A percentile compares a stretch with the other conserved stretches of the same genome.
These are phyloP conservation scores for Anoncus sp. DNA, from an alignment of 2,888 invertebrate genomes.

Conservation along the genomic window DNA sequence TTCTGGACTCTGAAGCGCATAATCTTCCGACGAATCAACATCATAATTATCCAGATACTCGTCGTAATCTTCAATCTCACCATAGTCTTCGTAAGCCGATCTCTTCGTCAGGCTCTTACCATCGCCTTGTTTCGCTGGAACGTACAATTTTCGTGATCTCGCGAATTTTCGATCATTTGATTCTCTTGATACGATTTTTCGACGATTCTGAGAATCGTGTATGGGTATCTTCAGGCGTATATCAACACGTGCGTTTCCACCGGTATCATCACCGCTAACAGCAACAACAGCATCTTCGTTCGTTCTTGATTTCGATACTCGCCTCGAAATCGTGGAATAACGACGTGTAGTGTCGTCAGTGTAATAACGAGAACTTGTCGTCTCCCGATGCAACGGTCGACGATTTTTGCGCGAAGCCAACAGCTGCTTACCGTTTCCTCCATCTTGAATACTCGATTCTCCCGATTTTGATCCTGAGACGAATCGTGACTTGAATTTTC, in stretches of 20 bases:
- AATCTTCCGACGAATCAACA: conserved; percentile 26
- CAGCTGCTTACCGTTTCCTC: not conserved
- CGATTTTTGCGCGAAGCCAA: conserved; percentile 3
- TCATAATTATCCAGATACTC: conserved; percentile 44
- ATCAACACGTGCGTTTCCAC: conserved; percentile 52
- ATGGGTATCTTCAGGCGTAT: conserved; percentile 52
- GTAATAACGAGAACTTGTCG: not conserved
- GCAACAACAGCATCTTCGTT: conserved; percentile 51
- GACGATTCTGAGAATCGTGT: conserved; percentile 31
- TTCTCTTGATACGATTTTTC: conserved; percentile 29
- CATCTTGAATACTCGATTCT: conserved; percentile 4
- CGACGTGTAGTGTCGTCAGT: not conserved
- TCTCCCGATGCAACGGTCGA: not conserved
- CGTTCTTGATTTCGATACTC: conserved; percentile 10
- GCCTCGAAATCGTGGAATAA: conserved; percentile 4
- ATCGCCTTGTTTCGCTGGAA: not conserved
- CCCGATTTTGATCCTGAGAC: not conserved
- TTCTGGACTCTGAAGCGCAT: conserved; percentile 37
- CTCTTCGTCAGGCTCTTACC: conserved; percentile 42
- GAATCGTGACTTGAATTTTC: not conserved
- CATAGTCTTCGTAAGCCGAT: conserved; percentile 53
- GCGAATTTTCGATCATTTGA: conserved; percentile 4
- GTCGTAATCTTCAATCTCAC: conserved; percentile 45
- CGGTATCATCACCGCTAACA: conserved; percentile 49
- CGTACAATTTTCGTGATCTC: conserved; percentile 17